Evolutionary conservation across 2,797 vertebrate genomes (phyloP), one percentile per base, ranked within the genome.

Genomic region (Enteromius radiatus): DNA sequence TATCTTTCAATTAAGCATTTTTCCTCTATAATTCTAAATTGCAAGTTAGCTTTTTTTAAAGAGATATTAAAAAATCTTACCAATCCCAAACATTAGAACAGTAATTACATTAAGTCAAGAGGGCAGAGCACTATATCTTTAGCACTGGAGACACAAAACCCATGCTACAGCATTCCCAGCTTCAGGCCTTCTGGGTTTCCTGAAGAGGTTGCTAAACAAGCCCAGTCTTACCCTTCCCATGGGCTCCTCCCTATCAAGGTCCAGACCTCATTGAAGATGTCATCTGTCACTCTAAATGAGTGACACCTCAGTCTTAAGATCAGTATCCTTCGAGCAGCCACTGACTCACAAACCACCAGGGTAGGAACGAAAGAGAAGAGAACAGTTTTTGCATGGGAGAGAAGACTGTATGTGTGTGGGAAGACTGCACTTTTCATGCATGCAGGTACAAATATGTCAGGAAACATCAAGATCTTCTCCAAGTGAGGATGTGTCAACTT

Each of bases 241-340:
- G 26, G 64, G 56, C 21, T 33, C 21, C 28, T 63, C 23, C 43
- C 21, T 56, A 43, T 80, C 73, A 86, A 83, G 69, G 79, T 70
- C 67, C 78, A 47, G 59, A 21, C 56, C 79, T 45, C 69, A 67
- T 68, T 21, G 17, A 70, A 82, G 76, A 87, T 70, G 69, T 84
- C 52, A 86, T 47, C 76, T 87, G 67, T 84, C 82, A 82, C 56
- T 81, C 36, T 74, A 81, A 86, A 87, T 84, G 61, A 85, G 52
- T 76, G 26, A 68, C 61, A 75, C 21, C 45, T 84, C 78, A 80
- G 41, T 70, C 49, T 41, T 41, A 38, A 45, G 54, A 43, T 36
- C 47, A 52, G 54, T 31, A 68, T 45, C 49, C 79, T 64, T 17
- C 47, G 12, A 81, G 45, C 31, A 59, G 49, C 5, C 11, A 76